Base-by-base conservation (phyloP, 2,888 invertebrate genomes). In the Ischnus inquisitorius region DNA sequence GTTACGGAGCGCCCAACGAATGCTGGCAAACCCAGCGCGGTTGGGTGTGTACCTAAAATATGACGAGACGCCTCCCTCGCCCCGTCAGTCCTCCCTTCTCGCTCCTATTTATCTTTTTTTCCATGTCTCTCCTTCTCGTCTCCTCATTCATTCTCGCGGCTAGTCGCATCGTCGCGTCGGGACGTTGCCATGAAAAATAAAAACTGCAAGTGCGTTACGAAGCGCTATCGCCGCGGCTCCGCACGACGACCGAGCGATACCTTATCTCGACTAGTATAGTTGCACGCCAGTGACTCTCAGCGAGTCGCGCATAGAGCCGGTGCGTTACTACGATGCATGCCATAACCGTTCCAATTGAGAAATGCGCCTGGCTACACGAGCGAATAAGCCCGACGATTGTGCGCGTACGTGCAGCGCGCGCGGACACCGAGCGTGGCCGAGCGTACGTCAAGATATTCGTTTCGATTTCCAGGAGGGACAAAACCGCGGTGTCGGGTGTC, bases 221-320 rank as follows among this genome's bases (percentile, higher is more conserved):
- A 88, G 88, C 88, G 90, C 88, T 92, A 92, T 92, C 91, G 90
- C 89, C 25, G 28, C 54, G 65, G 60, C 75, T 48, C 79, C 69
- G 79, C 83, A 39, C 84, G 87, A 82, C 88, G 88, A 82, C 87
- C 86, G 67, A 82, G 90, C 91, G 92, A 92, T 92, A 92, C 89
- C 91, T 93, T 93, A 93, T 93, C 93, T 93, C 89, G 87, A 92
- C 91, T 91, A 67, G 65, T 57, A 83, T 62, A 92, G 91, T 92
- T 93, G 90, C 91, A 89, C 87, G 87, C 83, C 93, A 92, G 92
- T 83, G 93, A 88, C 87, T 91, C 92, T 90, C 93, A 93, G 87
- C 69, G 82, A 84, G 51, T 78, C 39, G 67, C 41, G 77, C 79
- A 79, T 68, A 22, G 10, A 64, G n/a, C 16, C n/a, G 5, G 14